Evolutionary conservation across 2,797 vertebrate genomes (phyloP).

Genomic region (Hozukius guyotensis): DNA sequence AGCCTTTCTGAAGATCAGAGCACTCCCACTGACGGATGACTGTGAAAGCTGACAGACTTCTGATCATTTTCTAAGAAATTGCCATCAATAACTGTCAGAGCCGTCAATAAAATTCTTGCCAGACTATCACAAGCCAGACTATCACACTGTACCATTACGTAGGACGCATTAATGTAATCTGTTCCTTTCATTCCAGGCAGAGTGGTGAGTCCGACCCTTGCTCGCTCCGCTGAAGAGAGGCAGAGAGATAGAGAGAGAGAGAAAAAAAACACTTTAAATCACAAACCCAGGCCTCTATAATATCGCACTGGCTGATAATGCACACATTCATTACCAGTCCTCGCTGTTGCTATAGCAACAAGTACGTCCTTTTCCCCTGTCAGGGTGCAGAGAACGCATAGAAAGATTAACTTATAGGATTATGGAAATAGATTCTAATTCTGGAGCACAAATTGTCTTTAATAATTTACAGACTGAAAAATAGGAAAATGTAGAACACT

Average conservation of each 20-base stretch:
- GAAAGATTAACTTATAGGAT: slow-evolving; percentile 73
- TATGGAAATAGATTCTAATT: slow-evolving; percentile 75
- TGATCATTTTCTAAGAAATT: slow-evolving; percentile 5
- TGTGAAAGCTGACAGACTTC: background rate
- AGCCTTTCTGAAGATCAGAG: slow-evolving; percentile 25
- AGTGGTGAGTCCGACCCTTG: slow-evolving; percentile 94
- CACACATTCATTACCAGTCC: slow-evolving; percentile 68
- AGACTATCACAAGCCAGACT: slow-evolving; percentile 18
- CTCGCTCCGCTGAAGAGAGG: slow-evolving; percentile 89
- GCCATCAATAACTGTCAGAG: background rate
- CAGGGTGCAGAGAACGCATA: slow-evolving; percentile 45
- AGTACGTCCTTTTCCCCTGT: slow-evolving; percentile 39
- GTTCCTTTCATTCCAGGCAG: slow-evolving; percentile 98
- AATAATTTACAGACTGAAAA: slow-evolving; percentile 50
- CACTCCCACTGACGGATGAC: background rate
- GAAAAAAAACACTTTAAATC: slow-evolving; percentile 54
- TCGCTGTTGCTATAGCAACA: slow-evolving; percentile 77
- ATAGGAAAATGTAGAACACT: slow-evolving; percentile 13
- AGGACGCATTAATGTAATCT: slow-evolving; percentile 99
- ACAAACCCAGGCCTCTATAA: slow-evolving; percentile 45
- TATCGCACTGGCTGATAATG: slow-evolving; percentile 66
- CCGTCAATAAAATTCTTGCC: background rate
- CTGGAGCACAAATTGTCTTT: slow-evolving; percentile 49
- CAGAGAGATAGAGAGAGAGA: slow-evolving; percentile 31
- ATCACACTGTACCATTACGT: slow-evolving; percentile 91